Conservation (phyloP, 2,797 vertebrate genomes). For the Arctocebus calabarensis region DNA sequence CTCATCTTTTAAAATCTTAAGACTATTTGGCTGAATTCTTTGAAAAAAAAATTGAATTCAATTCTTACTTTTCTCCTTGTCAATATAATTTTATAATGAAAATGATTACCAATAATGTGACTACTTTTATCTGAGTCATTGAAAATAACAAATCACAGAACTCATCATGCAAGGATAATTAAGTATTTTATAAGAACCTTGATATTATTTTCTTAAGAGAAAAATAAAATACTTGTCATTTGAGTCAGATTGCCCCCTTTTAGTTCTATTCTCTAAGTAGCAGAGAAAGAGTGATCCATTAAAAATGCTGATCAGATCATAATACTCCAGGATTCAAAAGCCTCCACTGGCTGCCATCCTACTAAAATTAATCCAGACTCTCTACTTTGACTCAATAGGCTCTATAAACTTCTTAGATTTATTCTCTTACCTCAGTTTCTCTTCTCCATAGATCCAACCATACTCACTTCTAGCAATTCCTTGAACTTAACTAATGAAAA, state of each 20-base stretch:
- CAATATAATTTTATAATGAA: constrained; percentile 35
- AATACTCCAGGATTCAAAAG: not conserved
- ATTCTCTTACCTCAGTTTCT: not conserved
- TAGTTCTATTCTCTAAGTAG: not conserved
- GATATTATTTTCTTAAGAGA: constrained; percentile 30
- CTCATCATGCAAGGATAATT: not conserved
- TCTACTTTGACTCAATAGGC: not conserved
- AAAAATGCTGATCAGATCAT: not conserved
- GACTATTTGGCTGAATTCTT: not conserved
- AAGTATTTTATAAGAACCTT: constrained; percentile 23
- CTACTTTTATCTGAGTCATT: constrained; percentile 61
- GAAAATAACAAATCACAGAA: constrained; percentile 48
- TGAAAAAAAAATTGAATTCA: constrained; percentile 12
- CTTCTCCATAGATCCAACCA: not conserved
- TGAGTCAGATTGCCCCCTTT: not conserved
- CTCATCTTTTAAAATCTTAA: not conserved
- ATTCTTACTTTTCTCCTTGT: not conserved
- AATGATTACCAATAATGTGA: constrained; percentile 56
- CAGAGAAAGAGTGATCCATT: not conserved
- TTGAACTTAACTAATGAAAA: not conserved
- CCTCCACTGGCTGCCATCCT: not conserved
- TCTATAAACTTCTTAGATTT: not conserved
- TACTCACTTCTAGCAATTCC: not conserved
- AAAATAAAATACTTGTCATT: not conserved
- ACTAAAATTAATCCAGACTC: not conserved